Evolutionary conservation across 1,140 invertebrate species (phyloP).

Genomic region (Frieseomelitta varia): DNA sequence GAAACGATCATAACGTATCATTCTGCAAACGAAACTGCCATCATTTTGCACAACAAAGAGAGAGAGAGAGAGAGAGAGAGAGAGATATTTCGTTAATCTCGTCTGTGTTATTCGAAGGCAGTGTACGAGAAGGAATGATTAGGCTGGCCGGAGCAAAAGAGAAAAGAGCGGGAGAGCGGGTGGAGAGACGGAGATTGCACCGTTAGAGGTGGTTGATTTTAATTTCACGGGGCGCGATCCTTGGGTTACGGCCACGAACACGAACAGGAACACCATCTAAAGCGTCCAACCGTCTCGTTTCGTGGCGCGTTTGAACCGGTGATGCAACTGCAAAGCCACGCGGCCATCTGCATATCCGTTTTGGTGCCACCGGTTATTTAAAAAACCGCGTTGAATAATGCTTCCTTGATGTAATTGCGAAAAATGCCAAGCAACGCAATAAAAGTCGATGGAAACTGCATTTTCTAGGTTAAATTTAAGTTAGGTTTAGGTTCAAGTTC

Average conservation of each 20-base stretch:
- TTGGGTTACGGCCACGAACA: conserved; percentile 79
- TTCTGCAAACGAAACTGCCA: background rate
- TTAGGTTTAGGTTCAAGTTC: too few relatives aligned
- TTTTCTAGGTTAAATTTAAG: too few relatives aligned
- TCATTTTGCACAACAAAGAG: conserved; percentile 21
- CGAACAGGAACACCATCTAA: conserved; percentile 44
- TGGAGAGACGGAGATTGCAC: conserved; percentile 76
- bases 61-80: too few relatives aligned
- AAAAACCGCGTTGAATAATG: too few relatives aligned
- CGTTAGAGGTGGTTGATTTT: conserved; percentile 81
- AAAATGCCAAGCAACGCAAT: too few relatives aligned
- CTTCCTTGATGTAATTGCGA: too few relatives aligned
- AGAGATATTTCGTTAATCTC: conserved; percentile 43
- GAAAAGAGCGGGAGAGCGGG: conserved; percentile 32
- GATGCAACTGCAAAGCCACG: background rate
- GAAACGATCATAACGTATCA: too few relatives aligned
- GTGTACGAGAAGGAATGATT: background rate
- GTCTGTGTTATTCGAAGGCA: background rate
- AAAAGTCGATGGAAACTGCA: too few relatives aligned
- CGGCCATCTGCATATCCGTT: background rate
- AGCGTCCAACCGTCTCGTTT: conserved; percentile 44
- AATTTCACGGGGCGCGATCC: conserved; percentile 81
- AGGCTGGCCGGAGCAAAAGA: conserved; percentile 24
- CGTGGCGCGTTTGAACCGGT: conserved; percentile 11
- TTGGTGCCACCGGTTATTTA: too few relatives aligned